A percentile compares a stretch with the other conserved stretches of the same genome.
Conservation (phyloP, 1,140 invertebrate genomes). For the Brachionus calyciflorus region DNA sequence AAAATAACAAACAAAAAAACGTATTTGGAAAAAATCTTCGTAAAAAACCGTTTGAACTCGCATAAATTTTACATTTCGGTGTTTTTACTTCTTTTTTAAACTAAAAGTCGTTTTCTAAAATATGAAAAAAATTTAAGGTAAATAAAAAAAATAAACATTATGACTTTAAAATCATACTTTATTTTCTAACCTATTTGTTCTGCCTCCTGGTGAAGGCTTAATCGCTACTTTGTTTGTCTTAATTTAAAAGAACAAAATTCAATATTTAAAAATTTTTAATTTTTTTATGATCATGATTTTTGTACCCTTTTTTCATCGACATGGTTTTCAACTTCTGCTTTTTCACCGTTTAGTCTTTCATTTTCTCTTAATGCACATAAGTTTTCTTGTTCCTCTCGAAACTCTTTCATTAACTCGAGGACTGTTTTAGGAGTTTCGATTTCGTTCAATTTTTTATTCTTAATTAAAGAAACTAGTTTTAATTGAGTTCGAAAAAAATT, state of each 20-base stretch:
- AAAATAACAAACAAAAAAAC: neutral
- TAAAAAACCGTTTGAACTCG: neutral
- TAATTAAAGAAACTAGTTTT: neutral
- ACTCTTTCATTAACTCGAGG: conserved; percentile 18
- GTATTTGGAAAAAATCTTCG: neutral
- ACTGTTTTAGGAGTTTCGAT: conserved; percentile 12
- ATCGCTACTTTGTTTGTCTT: too few relatives aligned
- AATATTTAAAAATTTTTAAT: neutral
- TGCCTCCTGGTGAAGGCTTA: too few relatives aligned
- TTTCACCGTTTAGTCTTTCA: conserved; percentile 30
- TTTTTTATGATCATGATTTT: neutral
- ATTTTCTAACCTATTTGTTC: conserved; percentile 24
- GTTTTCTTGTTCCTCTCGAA: conserved; percentile 40
- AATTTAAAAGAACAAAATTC: neutral
- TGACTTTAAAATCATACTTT: conserved; percentile 8
- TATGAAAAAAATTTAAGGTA: neutral
- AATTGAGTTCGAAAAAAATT: too few relatives aligned
- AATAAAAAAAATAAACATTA: neutral
- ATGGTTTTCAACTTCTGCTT: neutral
- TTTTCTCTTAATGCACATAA: conserved; percentile 30
- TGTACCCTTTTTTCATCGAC: neutral
- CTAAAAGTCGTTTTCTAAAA: conserved; percentile 5
- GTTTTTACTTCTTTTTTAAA: conserved; percentile 14
- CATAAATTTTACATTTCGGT: neutral
- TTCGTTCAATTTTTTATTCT: conserved; percentile 45